Conservation (phyloP, 2,888 invertebrate genomes). For the Nowickia ferox region DNA sequence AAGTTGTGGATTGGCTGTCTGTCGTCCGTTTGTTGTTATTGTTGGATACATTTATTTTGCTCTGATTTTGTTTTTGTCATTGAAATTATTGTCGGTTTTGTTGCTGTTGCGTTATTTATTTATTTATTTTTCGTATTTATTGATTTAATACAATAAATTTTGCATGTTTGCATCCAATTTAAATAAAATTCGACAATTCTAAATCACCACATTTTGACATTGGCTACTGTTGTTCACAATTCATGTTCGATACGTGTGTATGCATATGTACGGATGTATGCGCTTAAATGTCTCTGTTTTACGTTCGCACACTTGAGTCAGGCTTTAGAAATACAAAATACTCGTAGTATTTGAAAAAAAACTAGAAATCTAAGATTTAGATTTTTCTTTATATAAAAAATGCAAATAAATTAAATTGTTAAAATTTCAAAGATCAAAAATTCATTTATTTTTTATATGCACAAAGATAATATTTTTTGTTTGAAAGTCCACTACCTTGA, state of each 20-base stretch:
- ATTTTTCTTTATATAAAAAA: conserved; percentile 9
- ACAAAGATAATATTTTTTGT: neutral
- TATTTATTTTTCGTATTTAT: conserved; percentile 78
- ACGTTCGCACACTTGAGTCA: conserved; percentile 53
- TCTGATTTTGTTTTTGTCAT: conserved; percentile 64
- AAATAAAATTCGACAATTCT: conserved; percentile 84
- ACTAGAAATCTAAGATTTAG: conserved; percentile 23
- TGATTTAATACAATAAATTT: conserved; percentile 83
- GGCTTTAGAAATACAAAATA: conserved; percentile 6
- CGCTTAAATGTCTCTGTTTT: neutral
- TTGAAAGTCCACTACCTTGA: neutral
- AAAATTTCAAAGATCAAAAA: neutral
- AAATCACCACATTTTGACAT: conserved; percentile 83
- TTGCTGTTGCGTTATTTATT: conserved; percentile 71
- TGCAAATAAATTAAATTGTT: conserved; percentile 39
- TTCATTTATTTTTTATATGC: neutral
- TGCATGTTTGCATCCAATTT: conserved; percentile 83
- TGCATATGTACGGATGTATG: conserved; percentile 1
- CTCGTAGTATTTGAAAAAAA: neutral
- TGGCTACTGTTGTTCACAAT: conserved; percentile 77
- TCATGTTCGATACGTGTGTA: conserved; percentile 47
- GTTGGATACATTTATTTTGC: conserved; percentile 37
- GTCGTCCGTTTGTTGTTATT: conserved; percentile 18
- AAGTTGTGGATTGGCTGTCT: conserved; percentile 39
- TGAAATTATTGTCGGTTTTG: conserved; percentile 41